Base-by-base conservation (phyloP, 2,113 vertebrate genomes). In the Thryonomys swinderianus region DNA sequence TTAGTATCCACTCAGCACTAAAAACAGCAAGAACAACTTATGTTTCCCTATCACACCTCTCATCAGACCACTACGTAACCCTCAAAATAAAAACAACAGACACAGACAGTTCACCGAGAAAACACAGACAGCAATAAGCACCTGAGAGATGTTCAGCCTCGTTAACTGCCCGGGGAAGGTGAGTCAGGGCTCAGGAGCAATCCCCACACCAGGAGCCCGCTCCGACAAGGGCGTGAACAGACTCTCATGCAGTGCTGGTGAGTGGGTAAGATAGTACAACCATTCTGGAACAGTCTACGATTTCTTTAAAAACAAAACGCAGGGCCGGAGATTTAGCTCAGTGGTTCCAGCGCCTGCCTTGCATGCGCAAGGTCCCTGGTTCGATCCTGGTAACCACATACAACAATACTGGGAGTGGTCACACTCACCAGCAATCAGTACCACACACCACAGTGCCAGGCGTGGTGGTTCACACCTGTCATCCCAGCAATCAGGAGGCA, bases 241-340 rank as follows among this genome's bases (percentile, higher is more conserved):
- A 64, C 42, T 64, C 34, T 20, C 73, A 5, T 27, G 45, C 14
- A 14, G 2, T 14, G 37, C 53, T 32, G 42, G 3, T 34, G 16
- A 18, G 32, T 13, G 62, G 2, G 3, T 59, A 20, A 80, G n/a
- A 23, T 5, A 59, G 59, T 53, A 27, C 7, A 48, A 51, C 67
- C 66, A 51, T 30, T 78, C 74, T 78, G 48, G 16, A 83, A 91
- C 87, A 40, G 17, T 51, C 57, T n/a, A 21, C 27, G 59, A 67
- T 87, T 79, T 83, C 84, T 88, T 57, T 5, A 84, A 76, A 86
- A 86, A 67, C 64, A 51, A 67, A 94, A 85, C 59, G 37, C 66
- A n/a, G n/a, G n/a, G n/a, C n/a, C n/a, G n/a, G n/a, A n/a, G n/a
- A n/a, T n/a, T n/a, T n/a, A n/a, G n/a, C n/a, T n/a, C n/a, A n/a